These are phyloP conservation scores for Gibbula magus DNA, from an alignment of 2,888 invertebrate species.

Conservation along the genomic window DNA sequence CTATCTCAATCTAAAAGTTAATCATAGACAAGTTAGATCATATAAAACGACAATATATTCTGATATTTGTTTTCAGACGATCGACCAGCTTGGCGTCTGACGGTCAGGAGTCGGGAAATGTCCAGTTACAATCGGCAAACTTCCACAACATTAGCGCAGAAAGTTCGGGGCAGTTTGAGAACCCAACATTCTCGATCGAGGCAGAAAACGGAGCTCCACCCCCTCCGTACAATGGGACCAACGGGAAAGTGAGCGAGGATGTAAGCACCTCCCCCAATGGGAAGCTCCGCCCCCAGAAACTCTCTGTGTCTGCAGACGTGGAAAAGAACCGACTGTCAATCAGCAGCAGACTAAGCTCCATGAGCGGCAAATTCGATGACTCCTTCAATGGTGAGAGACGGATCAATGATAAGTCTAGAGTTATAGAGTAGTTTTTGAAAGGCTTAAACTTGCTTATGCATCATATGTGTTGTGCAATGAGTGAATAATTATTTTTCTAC, in stretches of 20 bases:
- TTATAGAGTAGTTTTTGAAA: too few relatives aligned
- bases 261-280: conserved; percentile 27
- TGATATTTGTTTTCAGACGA: neutral
- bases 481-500: too few relatives aligned
- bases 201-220: conserved; percentile 49
- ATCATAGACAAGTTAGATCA: too few relatives aligned
- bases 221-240: conserved; percentile 13
- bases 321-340: conserved; percentile 30
- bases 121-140: neutral
- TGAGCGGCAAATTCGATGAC: conserved; percentile 57
- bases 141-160: neutral
- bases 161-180: conserved; percentile 25
- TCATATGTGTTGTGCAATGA: too few relatives aligned
- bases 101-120: neutral
- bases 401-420: too few relatives aligned
- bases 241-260: neutral
- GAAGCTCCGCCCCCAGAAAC: conserved; percentile 37
- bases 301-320: neutral
- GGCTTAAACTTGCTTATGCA: too few relatives aligned
- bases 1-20: too few relatives aligned
- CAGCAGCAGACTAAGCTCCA: conserved; percentile 53
- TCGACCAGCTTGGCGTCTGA: neutral
- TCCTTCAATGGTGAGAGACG: conserved; percentile 49
- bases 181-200: conserved; percentile 29
- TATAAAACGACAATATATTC: too few relatives aligned